Evolutionary conservation across 2,888 invertebrate species (phyloP).

Genomic region (Podotricha telesiphe): DNA sequence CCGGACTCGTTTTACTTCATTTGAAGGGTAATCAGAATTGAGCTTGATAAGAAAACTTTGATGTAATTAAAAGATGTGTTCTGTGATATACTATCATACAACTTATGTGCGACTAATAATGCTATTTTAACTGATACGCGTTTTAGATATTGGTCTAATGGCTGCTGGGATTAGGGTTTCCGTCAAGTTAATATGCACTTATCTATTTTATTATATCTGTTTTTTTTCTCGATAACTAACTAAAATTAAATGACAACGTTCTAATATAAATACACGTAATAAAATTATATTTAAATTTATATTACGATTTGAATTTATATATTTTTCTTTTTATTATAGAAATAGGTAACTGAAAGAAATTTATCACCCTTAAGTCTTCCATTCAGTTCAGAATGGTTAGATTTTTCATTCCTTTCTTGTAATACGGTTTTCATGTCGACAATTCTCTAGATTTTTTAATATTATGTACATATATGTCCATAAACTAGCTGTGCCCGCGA

Average conservation of each 20-base stretch:
- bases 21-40: constrained; percentile 36
- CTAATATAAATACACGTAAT: background rate
- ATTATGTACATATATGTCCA: too few relatives aligned
- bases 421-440: too few relatives aligned
- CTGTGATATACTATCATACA: constrained; percentile 9
- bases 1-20: constrained; percentile 38
- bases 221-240: background rate
- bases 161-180: background rate
- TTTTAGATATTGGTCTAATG: constrained; percentile 8
- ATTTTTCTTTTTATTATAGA: too few relatives aligned
- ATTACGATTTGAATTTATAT: too few relatives aligned
- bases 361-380: too few relatives aligned
- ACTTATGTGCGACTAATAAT: constrained; percentile 17
- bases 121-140: constrained; percentile 14
- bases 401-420: too few relatives aligned
- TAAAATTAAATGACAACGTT: background rate
- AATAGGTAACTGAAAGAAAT: too few relatives aligned
- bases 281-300: too few relatives aligned
- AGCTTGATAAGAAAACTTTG: constrained; percentile 32
- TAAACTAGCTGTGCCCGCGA: too few relatives aligned
- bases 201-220: constrained; percentile 2
- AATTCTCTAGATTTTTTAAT: too few relatives aligned
- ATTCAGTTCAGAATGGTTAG: too few relatives aligned
- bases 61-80: constrained; percentile 33
- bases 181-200: background rate